phyloP scores from a whole-genome alignment of 2,888 invertebrate species.

The Stenolophus ochropezus region DNA sequence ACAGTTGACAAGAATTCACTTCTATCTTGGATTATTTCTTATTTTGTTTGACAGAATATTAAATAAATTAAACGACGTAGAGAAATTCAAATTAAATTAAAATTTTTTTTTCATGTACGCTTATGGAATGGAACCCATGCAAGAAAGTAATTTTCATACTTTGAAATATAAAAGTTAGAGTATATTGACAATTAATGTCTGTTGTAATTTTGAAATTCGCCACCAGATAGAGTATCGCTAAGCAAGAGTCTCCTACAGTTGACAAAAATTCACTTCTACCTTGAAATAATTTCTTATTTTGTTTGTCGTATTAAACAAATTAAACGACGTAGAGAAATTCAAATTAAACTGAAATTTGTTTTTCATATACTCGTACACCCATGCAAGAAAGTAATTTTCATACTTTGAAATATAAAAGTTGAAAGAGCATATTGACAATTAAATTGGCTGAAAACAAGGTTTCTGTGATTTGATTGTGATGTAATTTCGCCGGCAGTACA shows the following conservation, averaged over 20 bases:
- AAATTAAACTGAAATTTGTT: not conserved
- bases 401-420: not conserved
- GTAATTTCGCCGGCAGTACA: conserved; percentile 36
- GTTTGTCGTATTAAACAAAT: not conserved
- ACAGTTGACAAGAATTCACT: too few species aligned
- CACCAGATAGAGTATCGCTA: too few species aligned
- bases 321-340: not conserved
- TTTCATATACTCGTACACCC: not conserved
- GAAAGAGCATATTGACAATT: conserved; percentile 27
- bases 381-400: conserved; percentile 7
- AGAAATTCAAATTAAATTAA: not conserved
- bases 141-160: conserved; percentile 6
- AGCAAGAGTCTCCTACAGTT: too few species aligned
- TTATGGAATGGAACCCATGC: not conserved
- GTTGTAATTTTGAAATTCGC: too few species aligned
- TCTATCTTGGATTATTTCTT: too few species aligned
- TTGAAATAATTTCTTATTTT: too few species aligned
- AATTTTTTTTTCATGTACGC: not conserved
- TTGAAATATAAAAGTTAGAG: not conserved
- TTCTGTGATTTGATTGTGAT: not conserved
- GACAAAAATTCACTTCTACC: too few species aligned
- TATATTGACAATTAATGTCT: conserved; percentile 20
- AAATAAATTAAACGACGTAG: not conserved
- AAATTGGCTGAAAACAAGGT: conserved; percentile 19
- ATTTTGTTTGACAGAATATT: too few species aligned